Percentiles rank a stretch among this genome's conserved stretches.
Conservation (phyloP, 2,797 vertebrate genomes). For the Bucorvus abyssinicus region DNA sequence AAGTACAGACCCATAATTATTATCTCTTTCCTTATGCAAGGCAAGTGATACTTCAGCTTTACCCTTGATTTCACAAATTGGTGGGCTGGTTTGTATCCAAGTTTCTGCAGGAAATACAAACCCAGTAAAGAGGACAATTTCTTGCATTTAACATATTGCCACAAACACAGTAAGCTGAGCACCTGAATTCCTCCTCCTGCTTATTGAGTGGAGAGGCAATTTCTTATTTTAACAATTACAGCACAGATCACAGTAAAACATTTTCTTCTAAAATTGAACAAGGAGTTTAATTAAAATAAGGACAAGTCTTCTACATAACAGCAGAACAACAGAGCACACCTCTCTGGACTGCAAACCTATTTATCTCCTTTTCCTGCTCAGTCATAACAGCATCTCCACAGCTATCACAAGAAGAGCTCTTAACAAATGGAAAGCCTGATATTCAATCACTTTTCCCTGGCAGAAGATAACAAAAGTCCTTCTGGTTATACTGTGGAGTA, state of each 20-base stretch:
- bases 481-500: background rate
- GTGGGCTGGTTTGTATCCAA: background rate
- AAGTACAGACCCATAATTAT: background rate
- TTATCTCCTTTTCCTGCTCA: background rate
- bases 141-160: background rate
- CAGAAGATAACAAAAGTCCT: background rate
- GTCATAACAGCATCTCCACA: background rate
- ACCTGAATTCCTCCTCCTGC: background rate
- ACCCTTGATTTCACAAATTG: background rate
- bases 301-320: background rate
- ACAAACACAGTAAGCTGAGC: background rate
- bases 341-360: background rate
- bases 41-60: background rate
- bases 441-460: background rate
- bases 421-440: background rate
- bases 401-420: background rate
- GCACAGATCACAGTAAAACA: background rate
- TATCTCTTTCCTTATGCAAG: background rate
- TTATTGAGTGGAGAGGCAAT: background rate
- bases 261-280: background rate
- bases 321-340: background rate
- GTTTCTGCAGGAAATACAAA: background rate
- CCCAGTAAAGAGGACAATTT: background rate
- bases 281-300: background rate
- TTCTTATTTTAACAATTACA: background rate